Evolutionary conservation across 1,140 invertebrate genomes (phyloP), one percentile per base, ranked within the genome.

Genomic region (Aphelinus atriplicis): DNA sequence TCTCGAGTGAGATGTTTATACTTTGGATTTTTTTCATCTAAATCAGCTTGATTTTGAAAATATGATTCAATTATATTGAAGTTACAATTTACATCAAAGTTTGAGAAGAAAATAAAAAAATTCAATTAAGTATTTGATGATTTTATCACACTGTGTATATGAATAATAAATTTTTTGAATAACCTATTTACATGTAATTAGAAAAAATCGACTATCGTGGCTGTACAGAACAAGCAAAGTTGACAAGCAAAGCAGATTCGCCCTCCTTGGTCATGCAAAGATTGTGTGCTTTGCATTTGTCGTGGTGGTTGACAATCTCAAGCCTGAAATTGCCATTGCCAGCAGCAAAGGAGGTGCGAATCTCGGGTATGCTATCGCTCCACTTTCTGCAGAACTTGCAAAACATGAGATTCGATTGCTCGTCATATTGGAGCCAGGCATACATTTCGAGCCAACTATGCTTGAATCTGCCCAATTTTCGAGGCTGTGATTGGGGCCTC

Each of bases 271-370:
- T 83, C 55, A 89, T 84, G 79, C 92, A 94, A 68, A 93, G 81
- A 76, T 90, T 89, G 81, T 93, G 92, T n/a, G 92, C 92, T 83
- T 94, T 94, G 81, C 92, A 93, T 81, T 92, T 93, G 84, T 93
- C 91, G 81, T 93, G 92, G 84, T 94, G 92, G 83, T 94, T 93
- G 43, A 94, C 90, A 79, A 94, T 94, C 86, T 94, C 92, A 51
- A 93, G 85, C 70, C 92, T 89, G 85, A 94, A 94, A 83, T 93
- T 94, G 48, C 90, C 90, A 80, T 92, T 94, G n/a, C 92, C 92
- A 77, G 92, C 90, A 3, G 92, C 91, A 79, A 94, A 94, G 1
- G 92, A 93, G 43, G 92, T 93, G 67, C 92, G 89, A 80, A 93
- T 92, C 69, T 92, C 91, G 10, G 92, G 91, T 71, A 94, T 87